Evolutionary conservation across 2,113 vertebrate species (phyloP).

Genomic region (Periophthalmus modestus): DNA sequence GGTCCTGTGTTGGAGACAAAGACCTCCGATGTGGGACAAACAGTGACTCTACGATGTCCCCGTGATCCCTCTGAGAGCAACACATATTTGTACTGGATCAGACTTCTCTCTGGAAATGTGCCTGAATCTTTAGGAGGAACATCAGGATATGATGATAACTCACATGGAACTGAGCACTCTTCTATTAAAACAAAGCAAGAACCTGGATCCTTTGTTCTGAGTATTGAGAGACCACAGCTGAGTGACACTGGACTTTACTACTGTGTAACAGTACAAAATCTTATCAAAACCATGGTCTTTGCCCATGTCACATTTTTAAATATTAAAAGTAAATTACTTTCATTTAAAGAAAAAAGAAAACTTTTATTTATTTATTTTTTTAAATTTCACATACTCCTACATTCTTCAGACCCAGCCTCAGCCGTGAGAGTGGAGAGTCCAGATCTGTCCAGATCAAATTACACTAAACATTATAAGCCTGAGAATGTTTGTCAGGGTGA

Average conservation of each 20-base stretch:
- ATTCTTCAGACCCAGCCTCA: background rate
- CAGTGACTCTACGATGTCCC: constrained; percentile 28
- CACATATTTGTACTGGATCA: constrained; percentile 36
- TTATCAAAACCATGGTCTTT: background rate
- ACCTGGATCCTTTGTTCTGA: constrained; percentile 36
- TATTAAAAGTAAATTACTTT: constrained; percentile 37
- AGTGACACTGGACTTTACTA: constrained; percentile 50
- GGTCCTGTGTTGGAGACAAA: background rate
- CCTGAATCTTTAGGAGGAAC: constrained; percentile 20
- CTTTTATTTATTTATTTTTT: too few relatives aligned
- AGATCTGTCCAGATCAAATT: too few relatives aligned
- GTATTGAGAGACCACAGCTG: constrained; percentile 1
- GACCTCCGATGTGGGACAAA: constrained; percentile 17
- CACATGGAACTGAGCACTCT: background rate
- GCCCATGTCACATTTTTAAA: constrained; percentile 20
- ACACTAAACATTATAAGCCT: too few relatives aligned
- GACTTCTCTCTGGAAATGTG: constrained; percentile 18
- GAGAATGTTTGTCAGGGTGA: too few relatives aligned
- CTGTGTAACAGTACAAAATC: constrained; percentile 10
- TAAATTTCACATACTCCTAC: too few relatives aligned
- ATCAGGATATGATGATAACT: background rate
- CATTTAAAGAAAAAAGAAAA: too few relatives aligned
- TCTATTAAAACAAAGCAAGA: constrained; percentile 29
- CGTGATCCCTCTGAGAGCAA: background rate
- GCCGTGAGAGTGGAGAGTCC: too few relatives aligned